A percentile compares a stretch with the other conserved stretches of the same genome.
Evolutionary conservation across 2,797 vertebrate species (phyloP).

Genomic region (Poecile montanus): DNA sequence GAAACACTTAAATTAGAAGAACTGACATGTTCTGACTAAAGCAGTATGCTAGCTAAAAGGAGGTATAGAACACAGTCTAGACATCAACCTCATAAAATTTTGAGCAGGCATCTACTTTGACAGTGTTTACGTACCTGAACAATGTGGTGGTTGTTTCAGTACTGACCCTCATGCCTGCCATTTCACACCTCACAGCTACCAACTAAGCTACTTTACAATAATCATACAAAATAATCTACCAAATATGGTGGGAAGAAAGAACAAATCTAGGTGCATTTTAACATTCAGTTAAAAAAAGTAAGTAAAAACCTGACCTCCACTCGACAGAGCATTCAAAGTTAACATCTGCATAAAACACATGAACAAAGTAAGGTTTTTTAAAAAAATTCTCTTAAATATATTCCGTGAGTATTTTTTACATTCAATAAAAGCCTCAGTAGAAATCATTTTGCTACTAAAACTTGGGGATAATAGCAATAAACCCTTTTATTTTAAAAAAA

Average conservation of each 20-base stretch:
- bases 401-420: not conserved
- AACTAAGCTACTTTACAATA: not conserved
- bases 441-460: not conserved
- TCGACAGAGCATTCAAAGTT: not conserved
- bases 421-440: not conserved
- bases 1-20: not conserved
- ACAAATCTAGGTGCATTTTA: not conserved
- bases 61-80: not conserved
- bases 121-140: slow-evolving; percentile 22
- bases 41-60: not conserved
- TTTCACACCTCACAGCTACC: not conserved
- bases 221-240: not conserved
- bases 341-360: not conserved
- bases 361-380: not conserved
- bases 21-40: not conserved
- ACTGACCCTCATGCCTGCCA: not conserved
- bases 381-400: not conserved
- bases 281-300: not conserved
- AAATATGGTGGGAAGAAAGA: not conserved
- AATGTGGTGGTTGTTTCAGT: slow-evolving; percentile 44
- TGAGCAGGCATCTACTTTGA: not conserved
- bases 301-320: not conserved
- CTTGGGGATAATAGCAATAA: not conserved
- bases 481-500: not conserved
- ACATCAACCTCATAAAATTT: not conserved